phyloP scores from a whole-genome alignment of 1,140 invertebrate species.

The Drosophila quadrilineata region DNA sequence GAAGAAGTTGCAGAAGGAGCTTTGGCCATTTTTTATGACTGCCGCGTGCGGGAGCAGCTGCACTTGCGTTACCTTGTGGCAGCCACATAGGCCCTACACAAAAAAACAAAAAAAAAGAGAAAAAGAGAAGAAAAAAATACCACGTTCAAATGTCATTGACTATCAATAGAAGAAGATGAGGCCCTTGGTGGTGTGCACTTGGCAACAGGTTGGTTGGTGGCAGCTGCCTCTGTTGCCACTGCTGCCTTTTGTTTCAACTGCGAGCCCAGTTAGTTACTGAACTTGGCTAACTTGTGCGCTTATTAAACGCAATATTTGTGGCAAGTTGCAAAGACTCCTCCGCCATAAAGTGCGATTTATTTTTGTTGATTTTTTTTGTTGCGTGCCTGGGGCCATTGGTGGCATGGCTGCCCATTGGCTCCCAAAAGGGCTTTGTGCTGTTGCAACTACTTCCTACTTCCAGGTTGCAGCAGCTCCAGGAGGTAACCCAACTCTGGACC shows the following conservation, averaged over 20 bases:
- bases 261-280: constrained; percentile 40
- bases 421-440: constrained; percentile 49
- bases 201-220: constrained; percentile 45
- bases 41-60: constrained; percentile 40
- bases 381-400: constrained; percentile 44
- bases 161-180: constrained; percentile 77
- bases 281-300: constrained; percentile 63
- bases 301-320: constrained; percentile 79
- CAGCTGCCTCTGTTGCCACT: constrained; percentile 16
- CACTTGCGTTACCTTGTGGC: constrained; percentile 15
- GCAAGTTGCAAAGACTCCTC: constrained; percentile 63
- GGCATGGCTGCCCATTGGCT: constrained; percentile 17
- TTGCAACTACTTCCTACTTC: constrained; percentile 67
- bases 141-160: constrained; percentile 79
- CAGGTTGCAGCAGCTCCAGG: constrained; percentile 41
- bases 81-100: no score
- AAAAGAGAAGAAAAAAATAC: no score
- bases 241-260: constrained; percentile 66
- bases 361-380: constrained; percentile 80
- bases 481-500: constrained; percentile 7
- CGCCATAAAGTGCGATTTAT: constrained; percentile 78
- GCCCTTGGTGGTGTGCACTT: constrained; percentile 48
- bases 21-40: constrained; percentile 73
- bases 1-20: no score
- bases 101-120: no score